Base-by-base conservation (phyloP, 2,113 vertebrate species). In the Camelus bactrianus region DNA sequence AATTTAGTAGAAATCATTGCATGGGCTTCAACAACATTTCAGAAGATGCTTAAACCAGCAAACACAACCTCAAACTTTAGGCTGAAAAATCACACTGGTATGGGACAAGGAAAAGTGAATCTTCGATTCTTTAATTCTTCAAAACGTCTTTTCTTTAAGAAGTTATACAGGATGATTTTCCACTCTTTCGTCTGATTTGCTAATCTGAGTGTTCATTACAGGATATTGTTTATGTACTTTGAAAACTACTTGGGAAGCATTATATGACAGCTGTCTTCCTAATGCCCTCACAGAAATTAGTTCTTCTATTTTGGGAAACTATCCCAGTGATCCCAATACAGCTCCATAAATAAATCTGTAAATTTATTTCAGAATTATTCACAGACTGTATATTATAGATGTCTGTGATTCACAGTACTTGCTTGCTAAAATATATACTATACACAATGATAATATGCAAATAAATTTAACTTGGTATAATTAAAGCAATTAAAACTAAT, bases 241-340 rank as follows among this genome's bases (percentile, higher is more conserved):
- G 87, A 89, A 95, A 97, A 96, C 80, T 93, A 97, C 92, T 97
- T 93, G 86, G 80, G 90, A 97, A 97, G 83, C 89, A 95, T 97
- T 95, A 79, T 89, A 91, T 97, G 97, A 97, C 96, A 97, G 96
- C 90, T 97, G 87, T 97, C 95, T 97, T 88, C 93, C 96, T 97
- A 97, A 94, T 94, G 90, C 32, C 15, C 50, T 92, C 90, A 56
- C 82, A 97, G 75, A 98, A 96, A 96, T 96, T 94, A 96, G 94
- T 95, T 93, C 15, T 89, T 96, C 96, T 98, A 98, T 97, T 98
- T 98, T 75, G 79, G 72, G 95, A 97, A 95, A 95, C 69, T 97
- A 93, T 92, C 83, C 95, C 94, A 97, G 82, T 96, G 83, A 94
- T 96, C 75, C 89, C 93, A 97, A 82, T 92, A 95, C 4, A n/a